Evolutionary conservation across 37 sponge, comb jelly and placozoan genomes (phyloP), one percentile per base, ranked within the genome.

Genomic region (Haliclona indistincta): DNA sequence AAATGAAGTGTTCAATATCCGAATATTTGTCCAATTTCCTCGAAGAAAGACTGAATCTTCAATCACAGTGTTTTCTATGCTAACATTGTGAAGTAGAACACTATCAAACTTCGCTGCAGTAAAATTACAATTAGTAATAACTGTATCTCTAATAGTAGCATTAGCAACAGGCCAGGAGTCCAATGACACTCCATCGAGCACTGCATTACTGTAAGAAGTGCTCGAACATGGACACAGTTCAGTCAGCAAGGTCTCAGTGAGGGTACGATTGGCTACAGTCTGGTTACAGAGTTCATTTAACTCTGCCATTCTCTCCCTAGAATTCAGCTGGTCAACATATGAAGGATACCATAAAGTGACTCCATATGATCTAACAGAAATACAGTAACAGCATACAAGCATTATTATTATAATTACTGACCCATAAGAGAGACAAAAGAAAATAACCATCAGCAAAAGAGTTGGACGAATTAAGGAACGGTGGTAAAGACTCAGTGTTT

Each of bases 301-400:
- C 4, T 34, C n/a, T 23, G 53, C 52, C 4, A 2, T 38, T 0
- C 63, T 56, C 5, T 25, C 55, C 25, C 39, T 37, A 40, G 11
- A 42, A 8, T 26, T 72, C 40, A 81, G n/a, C 33, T 77, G 40
- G 25, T 77, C 77, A 10, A 89, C 75, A 44, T 89, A 89, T 8
- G 89, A 61, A n/a, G 89, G 89, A 45, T 70, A 89, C 89, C 89
- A 89, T 29, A 89, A 56, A 10, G 80, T 60, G 1, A 84, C 68
- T 17, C 89, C 89, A 63, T 84, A 89, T 2, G 80, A 56, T 38
- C 89, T 88, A 79, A 11, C n/a, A 20, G n/a, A 4, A 44, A 35
- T 25, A 20, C 25, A 39, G 68, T 23, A 0, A 39, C 3, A 61
- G 23, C n/a, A 32, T 13, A 15, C 10, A 32, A 17, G 17, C n/a